Evolutionary conservation across 2,113 vertebrate species (phyloP), one percentile per base, ranked within the genome.

Genomic region (Callipepla californica): DNA sequence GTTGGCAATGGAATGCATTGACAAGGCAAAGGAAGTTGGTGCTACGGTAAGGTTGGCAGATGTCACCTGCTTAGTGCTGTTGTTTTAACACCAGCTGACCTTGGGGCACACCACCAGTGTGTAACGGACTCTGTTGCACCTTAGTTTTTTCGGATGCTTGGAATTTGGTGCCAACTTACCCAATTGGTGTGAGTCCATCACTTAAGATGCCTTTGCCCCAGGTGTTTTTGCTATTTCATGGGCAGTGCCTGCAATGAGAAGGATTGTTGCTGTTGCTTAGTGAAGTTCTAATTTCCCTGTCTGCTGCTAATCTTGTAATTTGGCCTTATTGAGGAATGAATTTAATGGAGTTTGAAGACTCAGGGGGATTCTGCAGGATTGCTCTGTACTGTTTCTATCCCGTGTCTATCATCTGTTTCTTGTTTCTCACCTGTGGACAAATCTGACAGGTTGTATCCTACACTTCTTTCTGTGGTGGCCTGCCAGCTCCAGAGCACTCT

Each of bases 1-100:
- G 99, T 79, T 99, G 97, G 99, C 99, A 3, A 99, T 99, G 99
- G 98, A 99, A 90, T 99, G 99, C 38, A 99, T 99, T 84, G 98
- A 99, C 91, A 98, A 98, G 82, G 99, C 99, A 11, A 99, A 98
- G 95, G 98, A 98, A 89, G 98, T 98, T 47, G 99, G 99, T 93
- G 99, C 98, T 96, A 98, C 95, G 87, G 99, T 99, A 97, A 98
- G 99, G 80, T 18, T 75, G 40, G 10, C 10, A 14, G 14, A 17
- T 47, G 55, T 45, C 26, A 28, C 3, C 0, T 38, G 40, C 15
- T 6, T 45, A 18, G 79, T 80, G 13, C 38, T 76, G 13, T 66
- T 87, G 22, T 59, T 94, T 74, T 55, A 87, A 28, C 32, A 50
- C 8, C 26, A 14, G 16, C 3, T 14, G 25, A 15, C 21, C 82